Evolutionary conservation across 2,888 invertebrate species (phyloP).

Genomic region (Metopia argyrocephala): DNA sequence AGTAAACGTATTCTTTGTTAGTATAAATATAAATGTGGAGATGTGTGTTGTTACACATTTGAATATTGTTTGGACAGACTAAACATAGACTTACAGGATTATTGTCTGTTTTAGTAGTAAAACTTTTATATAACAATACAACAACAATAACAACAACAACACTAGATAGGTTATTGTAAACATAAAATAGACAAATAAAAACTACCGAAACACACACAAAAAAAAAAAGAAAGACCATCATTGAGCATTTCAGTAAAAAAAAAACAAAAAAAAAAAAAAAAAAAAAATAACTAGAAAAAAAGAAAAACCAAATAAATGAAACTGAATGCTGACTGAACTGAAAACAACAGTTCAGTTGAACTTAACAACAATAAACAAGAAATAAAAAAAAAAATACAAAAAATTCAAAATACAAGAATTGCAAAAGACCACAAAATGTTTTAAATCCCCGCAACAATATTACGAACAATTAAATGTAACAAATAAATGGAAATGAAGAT

Average conservation of each 20-base stretch:
- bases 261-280: background rate
- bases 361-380: conserved; percentile 11
- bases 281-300: background rate
- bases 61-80: background rate
- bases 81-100: conserved; percentile 12
- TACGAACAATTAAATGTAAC: conserved; percentile 64
- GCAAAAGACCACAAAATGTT: conserved; percentile 52
- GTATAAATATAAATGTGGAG: background rate
- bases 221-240: background rate
- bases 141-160: conserved; percentile 24
- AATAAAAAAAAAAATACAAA: background rate
- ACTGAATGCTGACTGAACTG: background rate
- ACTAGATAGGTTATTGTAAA: conserved; percentile 32
- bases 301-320: background rate
- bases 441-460: conserved; percentile 61
- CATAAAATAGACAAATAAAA: conserved; percentile 26
- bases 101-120: conserved; percentile 18
- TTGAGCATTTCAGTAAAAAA: background rate
- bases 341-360: background rate
- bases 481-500: conserved; percentile 8
- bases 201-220: conserved; percentile 5
- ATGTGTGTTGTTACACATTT: background rate
- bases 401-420: conserved; percentile 22
- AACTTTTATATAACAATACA: conserved; percentile 36
- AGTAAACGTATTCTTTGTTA: background rate